A percentile compares a stretch with the other conserved stretches of the same genome.
Evolutionary conservation across 2,888 invertebrate genomes (phyloP).

Genomic region (Anthoptus insignis): DNA sequence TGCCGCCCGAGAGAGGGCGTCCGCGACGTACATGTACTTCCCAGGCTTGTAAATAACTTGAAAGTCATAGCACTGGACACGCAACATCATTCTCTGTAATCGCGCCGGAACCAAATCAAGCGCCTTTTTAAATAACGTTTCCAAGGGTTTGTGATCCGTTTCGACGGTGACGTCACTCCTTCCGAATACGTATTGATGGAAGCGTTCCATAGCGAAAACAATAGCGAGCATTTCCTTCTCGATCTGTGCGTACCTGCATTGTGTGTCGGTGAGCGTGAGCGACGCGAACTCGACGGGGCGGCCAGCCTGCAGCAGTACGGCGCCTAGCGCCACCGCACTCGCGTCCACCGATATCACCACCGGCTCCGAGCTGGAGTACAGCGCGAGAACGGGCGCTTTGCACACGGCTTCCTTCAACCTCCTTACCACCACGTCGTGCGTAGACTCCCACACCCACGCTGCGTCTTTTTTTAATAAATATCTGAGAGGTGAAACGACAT

Average conservation of each 20-base stretch:
- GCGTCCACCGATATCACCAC: constrained; percentile 17
- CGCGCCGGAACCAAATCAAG: not conserved
- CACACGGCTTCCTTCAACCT: constrained; percentile 14
- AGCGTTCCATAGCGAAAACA: not conserved
- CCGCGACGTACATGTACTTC: not conserved
- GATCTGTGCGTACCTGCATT: not conserved
- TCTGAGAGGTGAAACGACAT: constrained; percentile 35
- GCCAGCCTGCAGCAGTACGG: constrained; percentile 46
- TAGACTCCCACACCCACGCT: constrained; percentile 20
- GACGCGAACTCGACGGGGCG: constrained; percentile 4
- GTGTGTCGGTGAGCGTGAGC: constrained; percentile 44
- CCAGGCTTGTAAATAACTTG: not conserved
- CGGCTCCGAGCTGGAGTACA: not conserved
- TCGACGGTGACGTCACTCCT: not conserved
- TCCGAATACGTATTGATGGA: not conserved
- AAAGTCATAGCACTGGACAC: not conserved
- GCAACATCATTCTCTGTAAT: not conserved
- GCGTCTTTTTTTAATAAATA: constrained; percentile 28
- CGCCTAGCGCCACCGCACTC: constrained; percentile 41
- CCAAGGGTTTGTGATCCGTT: not conserved
- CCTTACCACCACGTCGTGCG: not conserved
- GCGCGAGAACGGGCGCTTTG: not conserved
- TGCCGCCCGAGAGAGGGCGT: not conserved
- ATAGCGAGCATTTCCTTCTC: not conserved
- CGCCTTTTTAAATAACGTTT: not conserved